Evolutionary conservation across 92 coral and sea anemone genomes (phyloP), one percentile per base, ranked within the genome.

Genomic region (Virgularia gustaviana): DNA sequence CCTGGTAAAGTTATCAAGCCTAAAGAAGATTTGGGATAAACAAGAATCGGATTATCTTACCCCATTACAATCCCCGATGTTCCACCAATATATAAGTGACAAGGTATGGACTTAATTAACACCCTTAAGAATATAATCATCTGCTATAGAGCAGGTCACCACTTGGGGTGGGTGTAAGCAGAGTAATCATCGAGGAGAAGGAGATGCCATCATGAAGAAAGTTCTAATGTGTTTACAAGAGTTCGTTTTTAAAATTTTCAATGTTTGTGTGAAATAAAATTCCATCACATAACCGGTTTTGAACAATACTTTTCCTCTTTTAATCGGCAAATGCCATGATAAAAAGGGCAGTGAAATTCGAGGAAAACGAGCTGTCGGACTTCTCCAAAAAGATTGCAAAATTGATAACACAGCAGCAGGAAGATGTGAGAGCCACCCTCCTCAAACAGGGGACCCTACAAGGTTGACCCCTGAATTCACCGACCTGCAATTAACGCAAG

Each of bases 301-400:
- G 10, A 52, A 4, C 9, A 22, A 22, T 52, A 22, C 18, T 22
- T 52, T 52, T 7, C 1, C 59, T 18, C n/a, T n/a, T 9, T 49
- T 30, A 71, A 65, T 71, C 66, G 36, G 66, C 66, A 5, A 71
- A 71, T 16, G 66, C 51, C 12, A 19, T 71, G 9, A 71, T 71
- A 8, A 71, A 71, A 44, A 7, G 77, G 43, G 64, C 77, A 4
- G 77, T 71, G 10, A 36, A 55, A 23, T 55, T 9, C n/a, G 22
- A 68, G 64, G 64, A 45, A 15, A 45, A 25, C 16, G 64, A 68
- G 25, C 10, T 68, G 44, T 33, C 77, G 1, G 18, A 54, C 13
- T 55, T 71, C 27, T 34, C 64, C 19, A 29, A 20, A 36, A 20
- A 19, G 15, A 34, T 71, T 23, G 57, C 65, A 15, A 53, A 32